These are phyloP conservation scores for Aeoliscus strigatus DNA, from an alignment of 2,797 vertebrate species.

Conservation along the genomic window DNA sequence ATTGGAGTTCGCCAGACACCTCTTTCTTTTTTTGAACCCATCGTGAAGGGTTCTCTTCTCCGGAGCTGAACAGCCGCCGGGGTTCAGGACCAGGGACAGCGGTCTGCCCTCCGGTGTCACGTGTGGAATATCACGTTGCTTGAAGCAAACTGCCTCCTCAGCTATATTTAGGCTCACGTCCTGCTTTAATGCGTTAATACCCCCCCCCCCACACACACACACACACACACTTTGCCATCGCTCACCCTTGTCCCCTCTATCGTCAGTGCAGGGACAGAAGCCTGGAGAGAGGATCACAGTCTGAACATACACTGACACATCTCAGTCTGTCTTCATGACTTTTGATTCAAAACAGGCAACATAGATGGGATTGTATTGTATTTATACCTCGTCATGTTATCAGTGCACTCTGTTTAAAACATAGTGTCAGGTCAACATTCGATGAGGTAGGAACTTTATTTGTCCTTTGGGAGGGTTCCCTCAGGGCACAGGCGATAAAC, in stretches of 20 bases:
- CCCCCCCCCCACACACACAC: no score
- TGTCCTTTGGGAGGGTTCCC: no score
- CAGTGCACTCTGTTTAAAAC: no score
- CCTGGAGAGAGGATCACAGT: background rate
- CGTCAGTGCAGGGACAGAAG: background rate
- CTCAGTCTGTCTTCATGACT: no score
- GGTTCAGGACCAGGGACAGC: conserved; percentile 75
- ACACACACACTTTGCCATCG: conserved; percentile 28
- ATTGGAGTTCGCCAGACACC: conserved; percentile 22
- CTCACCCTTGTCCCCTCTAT: conserved; percentile 2
- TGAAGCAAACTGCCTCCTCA: conserved; percentile 45
- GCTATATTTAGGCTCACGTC: conserved; percentile 58
- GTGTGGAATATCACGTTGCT: conserved; percentile 50
- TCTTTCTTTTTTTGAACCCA: no score
- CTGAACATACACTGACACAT: no score
- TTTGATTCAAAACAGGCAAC: no score
- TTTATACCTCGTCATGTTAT: no score
- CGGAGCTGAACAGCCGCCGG: conserved; percentile 10
- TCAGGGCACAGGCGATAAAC: no score
- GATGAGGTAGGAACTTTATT: no score
- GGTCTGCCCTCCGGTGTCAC: conserved; percentile 49
- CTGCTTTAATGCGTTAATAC: conserved; percentile 56
- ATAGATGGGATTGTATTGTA: no score
- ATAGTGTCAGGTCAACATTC: no score
- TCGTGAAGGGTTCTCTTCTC: conserved; percentile 2